Evolutionary conservation across 2,888 invertebrate genomes (phyloP).

Genomic region (Pseudoips prasinana): DNA sequence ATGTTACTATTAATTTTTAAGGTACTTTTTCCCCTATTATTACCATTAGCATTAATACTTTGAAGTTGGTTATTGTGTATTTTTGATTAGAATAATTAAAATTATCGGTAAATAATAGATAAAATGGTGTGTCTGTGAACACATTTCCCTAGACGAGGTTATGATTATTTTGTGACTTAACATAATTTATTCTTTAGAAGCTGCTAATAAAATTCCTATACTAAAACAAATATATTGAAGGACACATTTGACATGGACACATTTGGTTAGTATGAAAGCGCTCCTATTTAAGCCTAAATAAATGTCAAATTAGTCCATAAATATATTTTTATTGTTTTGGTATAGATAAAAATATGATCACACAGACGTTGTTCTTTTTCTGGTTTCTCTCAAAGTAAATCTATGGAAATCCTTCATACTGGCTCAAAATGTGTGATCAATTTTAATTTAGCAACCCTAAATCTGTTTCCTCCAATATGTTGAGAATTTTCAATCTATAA

Average conservation of each 20-base stretch:
- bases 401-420: neutral
- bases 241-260: no score
- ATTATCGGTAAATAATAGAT: slow-evolving; percentile 43
- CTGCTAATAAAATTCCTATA: no score
- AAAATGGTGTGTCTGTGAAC: slow-evolving; percentile 46
- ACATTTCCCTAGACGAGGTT: slow-evolving; percentile 29
- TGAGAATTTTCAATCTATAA: no score
- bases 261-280: no score
- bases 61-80: slow-evolving; percentile 70
- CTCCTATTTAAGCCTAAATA: no score
- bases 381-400: no score
- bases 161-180: slow-evolving; percentile 31
- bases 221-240: no score
- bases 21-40: slow-evolving; percentile 58
- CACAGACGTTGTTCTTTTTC: no score
- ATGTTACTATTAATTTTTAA: slow-evolving; percentile 78
- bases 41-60: slow-evolving; percentile 73
- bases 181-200: slow-evolving; percentile 29
- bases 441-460: neutral
- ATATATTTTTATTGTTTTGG: neutral
- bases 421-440: slow-evolving; percentile 4
- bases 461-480: no score
- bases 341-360: no score
- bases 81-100: slow-evolving; percentile 36
- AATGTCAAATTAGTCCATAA: no score